Evolutionary conservation across 2,113 vertebrate genomes (phyloP).

Genomic region (Lampris incognitus): DNA sequence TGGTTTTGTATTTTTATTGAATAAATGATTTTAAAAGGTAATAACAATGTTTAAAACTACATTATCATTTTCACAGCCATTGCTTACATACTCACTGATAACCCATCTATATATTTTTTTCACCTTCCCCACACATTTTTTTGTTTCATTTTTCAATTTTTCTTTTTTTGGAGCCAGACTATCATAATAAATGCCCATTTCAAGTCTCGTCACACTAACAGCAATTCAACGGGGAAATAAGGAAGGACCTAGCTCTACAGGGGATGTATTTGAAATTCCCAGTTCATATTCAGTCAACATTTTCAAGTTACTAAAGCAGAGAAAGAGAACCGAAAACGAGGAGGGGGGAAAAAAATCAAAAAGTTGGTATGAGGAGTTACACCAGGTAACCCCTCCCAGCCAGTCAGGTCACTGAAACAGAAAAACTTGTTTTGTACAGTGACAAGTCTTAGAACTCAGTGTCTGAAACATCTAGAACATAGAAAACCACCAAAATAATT

Average conservation of each 20-base stretch:
- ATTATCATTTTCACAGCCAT: conserved; percentile 97
- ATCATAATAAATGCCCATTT: conserved; percentile 93
- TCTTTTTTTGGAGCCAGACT: conserved; percentile 86
- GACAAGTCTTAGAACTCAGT: conserved; percentile 87
- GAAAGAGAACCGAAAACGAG: conserved; percentile 72
- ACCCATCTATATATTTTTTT: conserved; percentile 83
- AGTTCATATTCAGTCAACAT: conserved; percentile 81
- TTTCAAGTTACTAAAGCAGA: conserved; percentile 85
- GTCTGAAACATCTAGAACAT: conserved; percentile 87
- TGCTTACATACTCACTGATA: conserved; percentile 95
- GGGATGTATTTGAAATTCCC: conserved; percentile 76
- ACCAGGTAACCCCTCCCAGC: conserved; percentile 89
- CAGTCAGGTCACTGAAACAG: conserved; percentile 85
- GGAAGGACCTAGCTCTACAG: conserved; percentile 90
- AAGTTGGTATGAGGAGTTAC: conserved; percentile 84
- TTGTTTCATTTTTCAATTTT: conserved; percentile 69
- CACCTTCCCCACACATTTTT: conserved; percentile 65
- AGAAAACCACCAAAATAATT: conserved; percentile 99
- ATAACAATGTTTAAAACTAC: conserved; percentile 99
- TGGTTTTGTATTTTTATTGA: conserved; percentile 91
- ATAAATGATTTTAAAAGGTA: conserved; percentile 99
- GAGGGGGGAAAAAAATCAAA: conserved; percentile 66
- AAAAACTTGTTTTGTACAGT: conserved; percentile 88
- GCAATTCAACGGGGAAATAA: conserved; percentile 91
- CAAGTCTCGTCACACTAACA: conserved; percentile 92